Evolutionary conservation across 2,797 vertebrate species (phyloP), one percentile per base, ranked within the genome.

Genomic region (Eulemur mongoz): DNA sequence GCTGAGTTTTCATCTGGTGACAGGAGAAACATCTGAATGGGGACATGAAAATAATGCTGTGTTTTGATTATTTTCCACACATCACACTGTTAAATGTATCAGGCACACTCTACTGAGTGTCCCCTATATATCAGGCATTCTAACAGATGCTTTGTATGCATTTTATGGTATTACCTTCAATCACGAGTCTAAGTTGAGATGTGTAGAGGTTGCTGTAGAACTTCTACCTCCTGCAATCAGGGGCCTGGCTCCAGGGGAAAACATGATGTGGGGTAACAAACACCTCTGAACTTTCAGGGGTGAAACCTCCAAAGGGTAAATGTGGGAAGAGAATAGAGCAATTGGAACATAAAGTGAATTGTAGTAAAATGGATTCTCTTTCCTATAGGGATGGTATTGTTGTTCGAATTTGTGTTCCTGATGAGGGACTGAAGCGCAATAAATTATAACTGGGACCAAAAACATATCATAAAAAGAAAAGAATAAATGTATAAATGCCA

Each of bases 381-480:
- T 95, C 59, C 38, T 52, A 9, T 14, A 90, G 67, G 86, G 52
- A 76, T 20, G 35, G 25, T 72, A 13, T 86, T 82, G 73, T 57
- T 40, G 17, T 59, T 88, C 32, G 63, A 48, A 70, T 83, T 82
- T 89, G 30, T 95, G n/a, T 82, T 91, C 30, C 76, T 94, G 69
- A 89, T 92, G 14, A 73, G 45, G 63, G 18, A 76, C 73, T 30
- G 65, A 75, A 40, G 15, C 22, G 43, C 18, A 70, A 73, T 83
- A 93, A 89, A 72, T 90, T 84, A 70, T 57, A 90, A 20, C 40
- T 63, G 22, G 20, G n/a, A 57, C 22, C 61, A 89, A 72, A 94
- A 65, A 70, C 73, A 32, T 30, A 35, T 87, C 57, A n/a, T 73
- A 84, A 86, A 79, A 84, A 48, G 61, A 92, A 94, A 95, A n/a